Percentiles rank a stretch among this genome's conserved stretches.
phyloP scores from a whole-genome alignment of 2,797 vertebrate genomes.

The Borostomias antarcticus region DNA sequence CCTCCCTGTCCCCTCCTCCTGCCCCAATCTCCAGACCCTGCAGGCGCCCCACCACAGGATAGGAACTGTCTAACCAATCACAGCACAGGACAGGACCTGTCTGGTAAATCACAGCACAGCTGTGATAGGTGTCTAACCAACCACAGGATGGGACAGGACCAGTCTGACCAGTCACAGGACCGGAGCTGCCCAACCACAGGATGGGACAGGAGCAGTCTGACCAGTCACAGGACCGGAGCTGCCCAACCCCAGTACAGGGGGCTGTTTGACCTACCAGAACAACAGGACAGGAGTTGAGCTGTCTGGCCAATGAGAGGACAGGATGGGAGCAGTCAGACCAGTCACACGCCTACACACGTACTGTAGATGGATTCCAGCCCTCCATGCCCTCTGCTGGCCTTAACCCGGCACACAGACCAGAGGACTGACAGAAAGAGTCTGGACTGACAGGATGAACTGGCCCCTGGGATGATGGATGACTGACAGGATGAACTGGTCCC shows the following conservation, averaged over 20 bases:
- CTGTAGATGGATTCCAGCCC: neutral
- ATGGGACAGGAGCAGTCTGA: neutral
- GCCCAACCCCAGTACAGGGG: too few species aligned
- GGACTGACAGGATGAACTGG: too few species aligned
- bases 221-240: too few species aligned
- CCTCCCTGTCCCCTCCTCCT: slow-evolving; percentile 92
- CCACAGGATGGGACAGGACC: neutral
- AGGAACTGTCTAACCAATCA: slow-evolving; percentile 69
- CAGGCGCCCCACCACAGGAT: slow-evolving; percentile 97
- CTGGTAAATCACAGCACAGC: neutral
- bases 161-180: neutral
- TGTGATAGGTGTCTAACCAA: neutral
- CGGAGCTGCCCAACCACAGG: neutral
- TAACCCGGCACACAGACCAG: too few species aligned
- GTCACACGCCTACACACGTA: slow-evolving; percentile 10
- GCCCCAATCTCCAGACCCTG: slow-evolving; percentile 93
- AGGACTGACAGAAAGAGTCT: too few species aligned
- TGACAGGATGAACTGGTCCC: too few species aligned
- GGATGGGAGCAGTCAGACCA: neutral
- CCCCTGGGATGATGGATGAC: too few species aligned
- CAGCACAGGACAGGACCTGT: neutral
- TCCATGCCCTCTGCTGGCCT: too few species aligned
- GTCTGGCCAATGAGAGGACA: slow-evolving; percentile 7
- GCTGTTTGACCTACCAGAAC: neutral
- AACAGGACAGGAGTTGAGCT: neutral